phyloP scores from a whole-genome alignment of 1,140 invertebrate species.

The Drosophila orosa region DNA sequence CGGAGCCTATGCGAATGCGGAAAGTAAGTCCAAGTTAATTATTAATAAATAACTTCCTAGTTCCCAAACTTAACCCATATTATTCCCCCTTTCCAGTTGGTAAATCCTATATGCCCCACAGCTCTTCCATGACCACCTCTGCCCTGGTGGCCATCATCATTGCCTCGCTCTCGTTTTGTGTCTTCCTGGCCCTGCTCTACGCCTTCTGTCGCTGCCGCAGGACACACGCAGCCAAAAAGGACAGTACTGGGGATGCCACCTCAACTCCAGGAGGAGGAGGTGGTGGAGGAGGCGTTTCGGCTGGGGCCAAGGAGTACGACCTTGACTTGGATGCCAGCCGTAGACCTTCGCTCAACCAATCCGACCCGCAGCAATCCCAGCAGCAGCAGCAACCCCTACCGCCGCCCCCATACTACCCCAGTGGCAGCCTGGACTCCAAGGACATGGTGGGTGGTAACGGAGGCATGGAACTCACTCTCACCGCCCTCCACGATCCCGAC shows the following conservation, averaged over 20 bases:
- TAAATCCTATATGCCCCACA: constrained; percentile 75
- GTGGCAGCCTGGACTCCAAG: constrained; percentile 76
- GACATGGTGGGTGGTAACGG: constrained; percentile 49
- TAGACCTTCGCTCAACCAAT: constrained; percentile 53
- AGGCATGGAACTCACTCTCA: constrained; percentile 76
- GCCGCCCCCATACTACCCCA: constrained; percentile 77
- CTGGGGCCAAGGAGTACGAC: constrained; percentile 71
- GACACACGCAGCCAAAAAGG: constrained; percentile 66
- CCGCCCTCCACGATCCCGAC: constrained; percentile 76
- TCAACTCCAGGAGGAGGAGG: constrained; percentile 21
- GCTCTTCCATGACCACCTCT: constrained; percentile 70
- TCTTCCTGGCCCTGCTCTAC: constrained; percentile 65
- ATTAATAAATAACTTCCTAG: not conserved
- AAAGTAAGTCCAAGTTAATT: constrained; percentile 87
- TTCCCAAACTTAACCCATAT: not conserved
- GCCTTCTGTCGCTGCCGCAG: constrained; percentile 76
- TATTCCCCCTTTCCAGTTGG: constrained; percentile 56
- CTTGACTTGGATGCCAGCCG: constrained; percentile 56
- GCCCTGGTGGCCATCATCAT: constrained; percentile 77
- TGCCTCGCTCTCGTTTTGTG: constrained; percentile 65
- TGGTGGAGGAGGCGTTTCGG: not conserved
- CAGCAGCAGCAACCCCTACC: constrained; percentile 36
- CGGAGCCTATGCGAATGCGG: constrained; percentile 91
- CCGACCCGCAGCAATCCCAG: constrained; percentile 28
- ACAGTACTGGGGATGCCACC: constrained; percentile 24